A percentile compares a stretch with the other conserved stretches of the same genome.
These are phyloP conservation scores for Ceyx cyanopectus DNA, from an alignment of 2,113 vertebrate species.

Conservation along the genomic window DNA sequence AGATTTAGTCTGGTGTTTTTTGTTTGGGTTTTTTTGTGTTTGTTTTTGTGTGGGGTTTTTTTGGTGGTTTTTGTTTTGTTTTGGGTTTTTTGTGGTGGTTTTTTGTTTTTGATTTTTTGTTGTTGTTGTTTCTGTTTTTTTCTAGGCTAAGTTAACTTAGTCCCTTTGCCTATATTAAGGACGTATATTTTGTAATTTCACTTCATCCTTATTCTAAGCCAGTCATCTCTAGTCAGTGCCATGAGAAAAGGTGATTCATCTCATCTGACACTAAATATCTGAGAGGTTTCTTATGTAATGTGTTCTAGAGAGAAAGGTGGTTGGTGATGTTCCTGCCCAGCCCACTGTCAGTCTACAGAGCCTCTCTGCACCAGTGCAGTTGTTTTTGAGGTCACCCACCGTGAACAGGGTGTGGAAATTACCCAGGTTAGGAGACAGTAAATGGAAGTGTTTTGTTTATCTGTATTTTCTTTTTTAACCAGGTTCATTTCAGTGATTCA, in stretches of 20 bases:
- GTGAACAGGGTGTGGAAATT: not conserved
- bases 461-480: not conserved
- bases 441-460: not conserved
- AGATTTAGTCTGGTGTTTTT: not conserved
- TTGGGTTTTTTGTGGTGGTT: no score
- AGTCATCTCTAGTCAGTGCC: slow-evolving; percentile 38
- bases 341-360: not conserved
- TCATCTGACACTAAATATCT: slow-evolving; percentile 19
- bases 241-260: slow-evolving; percentile 36
- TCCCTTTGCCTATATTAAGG: not conserved
- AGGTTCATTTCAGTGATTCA: not conserved
- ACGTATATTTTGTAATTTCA: not conserved
- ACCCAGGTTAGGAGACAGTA: not conserved
- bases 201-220: not conserved
- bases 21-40: not conserved
- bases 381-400: not conserved
- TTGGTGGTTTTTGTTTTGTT: no score
- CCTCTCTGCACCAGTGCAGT: not conserved
- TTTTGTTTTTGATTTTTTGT: no score
- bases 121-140: not conserved
- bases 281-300: slow-evolving; percentile 19
- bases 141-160: not conserved
- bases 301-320: not conserved
- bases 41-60: no score
- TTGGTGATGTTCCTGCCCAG: not conserved